Conservation (phyloP, 1,140 invertebrate genomes). For the Archegozetes longisetosus region DNA sequence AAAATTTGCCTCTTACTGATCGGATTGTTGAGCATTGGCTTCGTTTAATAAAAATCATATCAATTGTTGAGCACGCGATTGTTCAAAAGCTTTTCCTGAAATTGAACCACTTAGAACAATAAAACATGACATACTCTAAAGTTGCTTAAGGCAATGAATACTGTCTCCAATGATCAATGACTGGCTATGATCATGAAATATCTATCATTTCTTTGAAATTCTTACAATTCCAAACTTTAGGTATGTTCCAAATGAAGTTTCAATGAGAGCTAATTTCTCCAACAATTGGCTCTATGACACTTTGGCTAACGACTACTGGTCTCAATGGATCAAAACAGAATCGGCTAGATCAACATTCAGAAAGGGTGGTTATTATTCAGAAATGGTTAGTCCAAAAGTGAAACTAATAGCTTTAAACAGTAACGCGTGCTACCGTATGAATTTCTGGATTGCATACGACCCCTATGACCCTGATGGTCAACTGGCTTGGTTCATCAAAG, state of each 20-base stretch:
- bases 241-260: not conserved
- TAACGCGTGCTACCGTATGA: not conserved
- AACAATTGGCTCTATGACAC: slow-evolving; percentile 14
- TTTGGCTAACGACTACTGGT: slow-evolving; percentile 12
- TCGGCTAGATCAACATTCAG: slow-evolving; percentile 7
- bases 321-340: slow-evolving; percentile 12
- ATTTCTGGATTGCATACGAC: slow-evolving; percentile 14
- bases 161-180: too few species aligned
- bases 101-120: too few species aligned
- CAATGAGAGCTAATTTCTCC: not conserved
- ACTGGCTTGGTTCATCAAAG: slow-evolving; percentile 12
- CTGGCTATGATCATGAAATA: too few species aligned
- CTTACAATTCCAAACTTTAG: not conserved
- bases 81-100: too few species aligned
- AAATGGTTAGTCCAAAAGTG: not conserved
- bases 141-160: too few species aligned
- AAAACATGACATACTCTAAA: too few species aligned
- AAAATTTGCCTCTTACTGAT: too few species aligned
- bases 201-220: not conserved
- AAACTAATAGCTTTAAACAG: slow-evolving; percentile 16
- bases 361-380: slow-evolving; percentile 15
- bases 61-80: too few species aligned
- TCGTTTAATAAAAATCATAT: too few species aligned
- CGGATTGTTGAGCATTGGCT: too few species aligned
- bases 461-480: slow-evolving; percentile 16